These are phyloP conservation scores for Caenorhabditis doughertyi DNA, from an alignment of 2,888 invertebrate species.

Conservation along the genomic window DNA sequence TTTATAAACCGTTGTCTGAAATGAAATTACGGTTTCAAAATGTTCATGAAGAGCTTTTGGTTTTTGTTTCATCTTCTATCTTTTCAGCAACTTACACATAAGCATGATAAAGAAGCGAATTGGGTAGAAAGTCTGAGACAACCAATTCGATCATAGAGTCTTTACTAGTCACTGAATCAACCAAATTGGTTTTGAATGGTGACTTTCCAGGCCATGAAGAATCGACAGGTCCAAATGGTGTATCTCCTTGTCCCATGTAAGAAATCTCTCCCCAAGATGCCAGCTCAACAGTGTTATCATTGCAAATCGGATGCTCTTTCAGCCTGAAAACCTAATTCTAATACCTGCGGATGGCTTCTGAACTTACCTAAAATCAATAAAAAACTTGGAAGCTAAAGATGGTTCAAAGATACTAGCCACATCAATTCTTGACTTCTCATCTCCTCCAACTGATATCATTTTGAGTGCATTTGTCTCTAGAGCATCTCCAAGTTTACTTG, in stretches of 20 bases:
- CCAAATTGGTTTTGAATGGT: constrained; percentile 48
- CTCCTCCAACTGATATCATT: constrained; percentile 58
- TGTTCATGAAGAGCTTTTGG: too few relatives aligned
- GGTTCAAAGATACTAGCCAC: constrained; percentile 58
- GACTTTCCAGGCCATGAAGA: constrained; percentile 66
- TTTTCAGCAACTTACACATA: constrained; percentile 70
- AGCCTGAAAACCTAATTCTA: constrained; percentile 70
- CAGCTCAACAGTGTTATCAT: constrained; percentile 70
- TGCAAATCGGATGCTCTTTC: constrained; percentile 72
- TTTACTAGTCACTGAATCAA: constrained; percentile 53
- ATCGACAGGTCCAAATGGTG: constrained; percentile 70
- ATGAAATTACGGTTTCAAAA: not conserved
- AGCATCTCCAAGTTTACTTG: constrained; percentile 69
- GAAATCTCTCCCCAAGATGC: constrained; percentile 75
- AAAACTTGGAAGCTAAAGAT: constrained; percentile 56
- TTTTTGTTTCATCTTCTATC: too few relatives aligned
- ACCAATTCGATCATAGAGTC: constrained; percentile 78
- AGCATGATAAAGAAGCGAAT: constrained; percentile 81
- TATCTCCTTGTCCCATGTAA: constrained; percentile 64
- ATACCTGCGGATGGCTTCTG: too few relatives aligned
- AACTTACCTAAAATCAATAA: constrained; percentile 60
- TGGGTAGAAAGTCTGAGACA: constrained; percentile 79
- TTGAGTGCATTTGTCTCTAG: constrained; percentile 69
- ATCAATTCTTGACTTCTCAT: constrained; percentile 50
- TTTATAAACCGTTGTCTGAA: constrained; percentile 71